Percentiles rank a stretch among this genome's conserved stretches.
Evolutionary conservation across 2,888 invertebrate genomes (phyloP).

Genomic region (Lepidochitona cinerea): DNA sequence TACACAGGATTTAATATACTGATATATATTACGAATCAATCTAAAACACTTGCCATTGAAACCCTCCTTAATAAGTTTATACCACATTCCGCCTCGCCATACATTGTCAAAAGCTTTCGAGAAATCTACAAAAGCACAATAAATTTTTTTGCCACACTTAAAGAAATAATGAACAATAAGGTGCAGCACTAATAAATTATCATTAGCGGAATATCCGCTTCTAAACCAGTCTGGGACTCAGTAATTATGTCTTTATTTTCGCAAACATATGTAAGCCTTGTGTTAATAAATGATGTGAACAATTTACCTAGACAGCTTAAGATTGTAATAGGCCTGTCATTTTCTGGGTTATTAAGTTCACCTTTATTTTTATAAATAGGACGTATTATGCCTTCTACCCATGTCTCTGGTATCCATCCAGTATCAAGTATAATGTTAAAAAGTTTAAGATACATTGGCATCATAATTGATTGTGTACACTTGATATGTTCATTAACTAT

Average conservation of each 20-base stretch:
- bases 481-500: not conserved
- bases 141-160: not conserved
- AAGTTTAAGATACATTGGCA: not conserved
- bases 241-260: not conserved
- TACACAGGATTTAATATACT: not conserved
- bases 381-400: not conserved
- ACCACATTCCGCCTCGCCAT: not conserved
- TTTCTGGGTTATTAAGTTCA: not conserved
- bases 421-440: not conserved
- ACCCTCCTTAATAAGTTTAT: not conserved
- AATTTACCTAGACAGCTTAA: not conserved
- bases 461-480: not conserved
- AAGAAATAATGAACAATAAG: no score
- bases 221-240: not conserved
- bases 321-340: not conserved
- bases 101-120: conserved; percentile 4
- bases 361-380: not conserved
- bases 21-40: not conserved
- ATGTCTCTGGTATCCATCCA: not conserved
- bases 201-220: no score
- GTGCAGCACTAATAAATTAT: no score
- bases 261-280: not conserved
- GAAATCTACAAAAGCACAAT: not conserved
- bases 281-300: not conserved
- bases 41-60: not conserved